phyloP scores from a whole-genome alignment of 1,140 invertebrate genomes.

The Drosophila carrolli region DNA sequence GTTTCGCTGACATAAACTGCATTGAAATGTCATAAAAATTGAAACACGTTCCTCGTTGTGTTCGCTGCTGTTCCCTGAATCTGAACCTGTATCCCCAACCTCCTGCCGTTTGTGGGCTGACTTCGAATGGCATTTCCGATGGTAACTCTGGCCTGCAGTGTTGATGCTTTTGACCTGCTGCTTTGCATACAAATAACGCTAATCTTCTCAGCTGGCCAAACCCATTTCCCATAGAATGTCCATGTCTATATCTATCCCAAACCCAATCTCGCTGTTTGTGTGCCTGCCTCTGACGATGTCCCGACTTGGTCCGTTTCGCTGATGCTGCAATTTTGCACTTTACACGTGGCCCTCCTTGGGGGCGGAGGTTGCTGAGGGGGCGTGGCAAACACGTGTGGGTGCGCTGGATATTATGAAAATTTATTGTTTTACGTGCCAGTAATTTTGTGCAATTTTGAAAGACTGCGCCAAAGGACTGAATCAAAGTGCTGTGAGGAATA shows the following conservation, averaged over 20 bases:
- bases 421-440: constrained; percentile 73
- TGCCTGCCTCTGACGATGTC: not conserved
- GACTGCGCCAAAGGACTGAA: constrained; percentile 15
- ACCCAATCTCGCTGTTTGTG: not conserved
- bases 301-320: constrained; percentile 51
- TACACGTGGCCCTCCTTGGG: constrained; percentile 37
- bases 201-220: constrained; percentile 49
- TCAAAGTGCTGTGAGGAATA: constrained; percentile 1
- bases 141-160: constrained; percentile 22
- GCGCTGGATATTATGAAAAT: constrained; percentile 59
- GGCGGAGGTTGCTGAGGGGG: not conserved
- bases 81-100: not conserved
- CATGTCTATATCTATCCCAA: not conserved
- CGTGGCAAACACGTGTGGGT: constrained; percentile 25
- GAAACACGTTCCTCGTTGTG: constrained; percentile 68
- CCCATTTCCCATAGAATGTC: not conserved
- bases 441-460: constrained; percentile 50
- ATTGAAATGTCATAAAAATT: constrained; percentile 83
- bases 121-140: constrained; percentile 57
- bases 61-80: constrained; percentile 12
- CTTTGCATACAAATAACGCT: constrained; percentile 78
- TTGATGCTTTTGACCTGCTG: constrained; percentile 50
- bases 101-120: constrained; percentile 37
- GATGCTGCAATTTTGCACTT: constrained; percentile 73
- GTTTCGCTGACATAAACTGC: constrained; percentile 80